Base-by-base conservation (phyloP, 2,113 vertebrate genomes). In the Xerus inauris region DNA sequence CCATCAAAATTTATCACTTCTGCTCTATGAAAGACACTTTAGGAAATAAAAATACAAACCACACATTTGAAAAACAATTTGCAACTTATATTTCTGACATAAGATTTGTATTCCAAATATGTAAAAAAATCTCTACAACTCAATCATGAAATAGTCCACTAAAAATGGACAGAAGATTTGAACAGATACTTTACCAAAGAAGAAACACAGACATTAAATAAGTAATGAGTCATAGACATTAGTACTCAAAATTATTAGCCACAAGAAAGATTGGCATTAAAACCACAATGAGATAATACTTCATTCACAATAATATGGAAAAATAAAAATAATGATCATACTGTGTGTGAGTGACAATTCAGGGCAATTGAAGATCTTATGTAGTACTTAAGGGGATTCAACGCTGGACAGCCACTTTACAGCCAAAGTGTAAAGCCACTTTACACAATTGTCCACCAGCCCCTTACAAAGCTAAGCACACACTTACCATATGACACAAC, bases 251-350 rank as follows among this genome's bases (percentile, higher is more conserved):
- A 71, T 57, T 32, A 85, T 40, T 77, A 59, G 32, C 35, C 71
- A 69, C 69, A 64, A 72, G 75, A 86, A 93, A 79, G 42, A 10
- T 87, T 42, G 72, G 84, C 64, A 81, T 72, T 79, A 87, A 80
- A 79, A 57, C 17, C 24, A 75, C 30, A 32, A 51, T 65, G n/a
- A 38, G 32, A 83, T 76, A 77, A 8, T 11, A 38, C 59, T 77
- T 84, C 26, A 71, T 42, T 40, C 14, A 71, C 20, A 77, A 82
- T 64, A 72, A 82, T 80, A 65, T 82, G 22, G 20, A 28, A 54
- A 89, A 94, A 75, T 16, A 8, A 54, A 89, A 89, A 89, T 35
- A 72, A 88, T 75, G 45, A 83, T 16, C 73, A n/a, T 24, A 65
- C 30, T 10, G 65, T 73, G 13, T 30, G 11, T 42, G 22, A 0